Percentiles rank a stretch among this genome's conserved stretches.
Evolutionary conservation across 2,888 invertebrate species (phyloP).

Genomic region (Diadromus collaris): DNA sequence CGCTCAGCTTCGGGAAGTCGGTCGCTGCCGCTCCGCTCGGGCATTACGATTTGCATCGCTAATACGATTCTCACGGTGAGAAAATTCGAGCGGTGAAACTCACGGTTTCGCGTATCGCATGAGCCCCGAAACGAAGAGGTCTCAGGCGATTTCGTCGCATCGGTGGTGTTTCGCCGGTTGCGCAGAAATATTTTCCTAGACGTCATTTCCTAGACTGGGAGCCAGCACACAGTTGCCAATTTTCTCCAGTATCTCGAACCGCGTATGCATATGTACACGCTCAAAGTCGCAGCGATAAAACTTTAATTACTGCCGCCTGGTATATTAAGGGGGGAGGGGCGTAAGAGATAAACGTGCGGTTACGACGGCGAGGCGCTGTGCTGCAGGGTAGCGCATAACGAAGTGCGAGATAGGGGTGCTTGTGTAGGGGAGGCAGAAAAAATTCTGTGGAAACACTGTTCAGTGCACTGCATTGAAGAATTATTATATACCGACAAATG

Average conservation of each 20-base stretch:
- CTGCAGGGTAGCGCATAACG: constrained; percentile 19
- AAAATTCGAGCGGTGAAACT: constrained; percentile 50
- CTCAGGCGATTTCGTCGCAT: constrained; percentile 24
- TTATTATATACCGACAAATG: too few relatives aligned
- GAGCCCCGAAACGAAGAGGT: constrained; percentile 13
- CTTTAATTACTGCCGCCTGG: constrained; percentile 51
- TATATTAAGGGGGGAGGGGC: constrained; percentile 49
- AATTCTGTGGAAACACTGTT: neutral
- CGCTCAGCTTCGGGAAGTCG: constrained; percentile 1
- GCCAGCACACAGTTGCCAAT: constrained; percentile 35
- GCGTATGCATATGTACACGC: neutral
- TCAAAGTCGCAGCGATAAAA: constrained; percentile 49
- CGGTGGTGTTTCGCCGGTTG: constrained; percentile 6
- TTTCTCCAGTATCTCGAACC: constrained; percentile 38
- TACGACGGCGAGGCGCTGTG: constrained; percentile 23
- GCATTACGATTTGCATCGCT: constrained; percentile 67
- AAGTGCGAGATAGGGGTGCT: neutral
- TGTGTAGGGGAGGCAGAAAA: constrained; percentile 12
- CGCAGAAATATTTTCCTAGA: constrained; percentile 8
- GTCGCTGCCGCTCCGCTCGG: constrained; percentile 36
- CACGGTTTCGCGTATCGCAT: constrained; percentile 31
- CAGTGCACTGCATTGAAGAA: too few relatives aligned
- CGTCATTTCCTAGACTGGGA: constrained; percentile 8
- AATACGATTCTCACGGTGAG: constrained; percentile 61
- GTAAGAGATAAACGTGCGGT: constrained; percentile 49